Base-by-base conservation (phyloP, 2,113 vertebrate species). In the Larimichthys polyactis region DNA sequence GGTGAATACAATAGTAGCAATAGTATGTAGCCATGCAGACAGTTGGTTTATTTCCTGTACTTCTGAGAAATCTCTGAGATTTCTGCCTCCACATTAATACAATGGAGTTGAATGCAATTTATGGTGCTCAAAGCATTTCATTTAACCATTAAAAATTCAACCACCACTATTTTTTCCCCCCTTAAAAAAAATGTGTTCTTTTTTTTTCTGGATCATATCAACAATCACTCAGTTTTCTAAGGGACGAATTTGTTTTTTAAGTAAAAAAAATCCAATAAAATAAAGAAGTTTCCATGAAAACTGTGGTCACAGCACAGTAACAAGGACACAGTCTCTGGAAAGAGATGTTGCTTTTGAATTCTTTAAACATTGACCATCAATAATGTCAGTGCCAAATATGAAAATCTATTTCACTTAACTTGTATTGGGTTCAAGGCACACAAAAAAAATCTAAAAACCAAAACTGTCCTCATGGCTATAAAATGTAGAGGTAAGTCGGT, bases 321-420 rank as follows among this genome's bases (percentile, higher is more conserved):
- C 69, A 86, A 81, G 71, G 75, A 51, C 75, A 1, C 16, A 0
- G 49, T 49, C 29, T 73, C 51, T 71, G n/a, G 49, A 29, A 62
- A 68, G n/a, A 67, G 15, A 49, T 3, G 15, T 16, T 66, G 11
- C 29, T 29, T 64, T 59, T 24, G 4, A 52, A 58, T 11, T n/a
- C 11, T 3, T 9, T n/a, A 55, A 70, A 52, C 15, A 6, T 32
- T 7, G 43, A 40, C 27, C 11, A 17, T 49, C 15, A 62, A 52
- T 54, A 24, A 64, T 43, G 19, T 12, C 46, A 77, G 64, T 5
- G 16, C 1, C 14, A 17, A 20, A 32, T 66, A 68, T 69, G 20
- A 75, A 74, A 75, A 51, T 43, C n/a, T 2, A 6, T 44, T 78
- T 2, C 40, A 43, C 29, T 59, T 11, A 2, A 40, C 16, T 14